Evolutionary conservation across 1,140 invertebrate species (phyloP), one percentile per base, ranked within the genome.

Genomic region (Lanistes nyassanus): DNA sequence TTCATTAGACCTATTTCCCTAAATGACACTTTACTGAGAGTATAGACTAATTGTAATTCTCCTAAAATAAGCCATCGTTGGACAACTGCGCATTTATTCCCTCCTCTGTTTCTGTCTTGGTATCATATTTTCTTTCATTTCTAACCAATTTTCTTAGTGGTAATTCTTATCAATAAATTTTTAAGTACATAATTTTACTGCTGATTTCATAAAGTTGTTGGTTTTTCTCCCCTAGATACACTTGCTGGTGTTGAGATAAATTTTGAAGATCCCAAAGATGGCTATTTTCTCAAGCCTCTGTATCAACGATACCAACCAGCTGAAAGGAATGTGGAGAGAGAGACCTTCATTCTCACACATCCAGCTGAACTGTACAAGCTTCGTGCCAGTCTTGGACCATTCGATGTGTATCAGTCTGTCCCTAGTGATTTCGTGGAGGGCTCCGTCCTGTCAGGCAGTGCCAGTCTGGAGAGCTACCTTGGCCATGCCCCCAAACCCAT

Each of bases 231-330:
- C 78, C 55, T 69, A 83, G 82, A 76, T 16, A 37, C 73, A 71
- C 74, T 75, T 6, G 39, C 67, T 68, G 68, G 77, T 75, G 80
- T 85, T 64, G 78, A 85, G 34, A 81, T 85, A 34, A 70, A 75
- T 21, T 82, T 85, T 73, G 76, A 83, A 42, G 79, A 83, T 67
- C 80, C 74, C 26, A 76, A 80, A 42, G 81, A 82, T 82, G 84
- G 84, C 31, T 85, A 80, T 72, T 85, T 85, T 71, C 56, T 85
- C 37, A 85, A 85, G 74, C 79, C 83, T 39, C 47, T 80, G 1
- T 85, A 83, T 66, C 74, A 81, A 31, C 82, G 83, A 73, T 77
- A 81, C 29, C 79, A 80, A 67, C 73, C 79, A 26, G 72, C 76
- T 36, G 80, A 83, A 51, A 80, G 80, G 23, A 74, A 74, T 37